Percentiles rank a stretch among this genome's conserved stretches.
phyloP scores from a whole-genome alignment of 2,888 invertebrate species.

The Agapostemon virescens region DNA sequence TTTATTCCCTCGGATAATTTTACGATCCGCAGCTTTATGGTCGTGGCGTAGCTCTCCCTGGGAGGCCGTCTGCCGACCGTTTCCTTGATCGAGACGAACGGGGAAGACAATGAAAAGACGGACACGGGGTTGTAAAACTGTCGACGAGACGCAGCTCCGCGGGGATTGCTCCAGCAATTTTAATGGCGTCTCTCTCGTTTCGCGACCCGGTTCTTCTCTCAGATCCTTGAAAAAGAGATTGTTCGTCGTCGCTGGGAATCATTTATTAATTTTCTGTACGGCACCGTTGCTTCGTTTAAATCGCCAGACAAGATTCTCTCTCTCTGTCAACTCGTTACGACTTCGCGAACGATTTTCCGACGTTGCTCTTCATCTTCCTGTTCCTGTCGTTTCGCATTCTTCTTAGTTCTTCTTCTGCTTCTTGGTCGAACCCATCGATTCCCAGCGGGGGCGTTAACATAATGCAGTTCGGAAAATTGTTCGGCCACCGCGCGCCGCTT shows the following conservation, averaged over 20 bases:
- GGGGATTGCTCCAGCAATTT: slow-evolving; percentile 35
- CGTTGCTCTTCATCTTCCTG: background rate
- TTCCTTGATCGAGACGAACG: slow-evolving; percentile 31
- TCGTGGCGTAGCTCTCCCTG: background rate
- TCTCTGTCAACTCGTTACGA: background rate
- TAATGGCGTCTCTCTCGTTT: slow-evolving; percentile 9
- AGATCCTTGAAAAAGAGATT: background rate
- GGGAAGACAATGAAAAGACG: slow-evolving; percentile 38
- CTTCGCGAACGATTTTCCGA: background rate
- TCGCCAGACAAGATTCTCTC: background rate
- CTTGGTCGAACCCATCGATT: background rate
- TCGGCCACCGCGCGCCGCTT: slow-evolving; percentile 27
- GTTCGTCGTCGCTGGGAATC: background rate
- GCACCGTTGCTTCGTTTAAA: background rate
- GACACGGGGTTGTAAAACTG: slow-evolving; percentile 18
- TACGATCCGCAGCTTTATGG: slow-evolving; percentile 37
- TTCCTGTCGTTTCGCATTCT: no score
- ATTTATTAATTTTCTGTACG: background rate
- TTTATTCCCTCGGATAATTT: slow-evolving; percentile 31
- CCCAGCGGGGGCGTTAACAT: slow-evolving; percentile 46
- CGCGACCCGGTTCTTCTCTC: background rate
- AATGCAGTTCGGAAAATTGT: slow-evolving; percentile 47
- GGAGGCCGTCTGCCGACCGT: slow-evolving; percentile 17
- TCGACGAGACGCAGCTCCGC: slow-evolving; percentile 20
- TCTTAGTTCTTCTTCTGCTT: background rate